Evolutionary conservation across 37 sponge, comb jelly and placozoan species (phyloP).

Genomic region (Chondrosia reniformis): DNA sequence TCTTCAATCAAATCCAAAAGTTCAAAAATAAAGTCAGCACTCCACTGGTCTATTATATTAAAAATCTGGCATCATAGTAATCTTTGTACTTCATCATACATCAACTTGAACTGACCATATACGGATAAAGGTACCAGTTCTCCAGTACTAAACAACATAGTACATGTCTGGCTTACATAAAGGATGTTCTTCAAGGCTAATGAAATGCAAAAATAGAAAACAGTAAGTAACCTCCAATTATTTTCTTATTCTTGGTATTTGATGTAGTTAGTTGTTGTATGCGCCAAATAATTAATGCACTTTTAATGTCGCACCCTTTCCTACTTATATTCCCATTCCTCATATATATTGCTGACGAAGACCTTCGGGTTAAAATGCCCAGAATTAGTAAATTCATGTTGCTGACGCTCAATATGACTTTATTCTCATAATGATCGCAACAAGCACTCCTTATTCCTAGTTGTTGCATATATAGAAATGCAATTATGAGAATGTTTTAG

Average conservation of each 20-base stretch:
- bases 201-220: neutral
- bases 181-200: slow-evolving; percentile 64
- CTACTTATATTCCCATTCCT: neutral
- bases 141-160: slow-evolving; percentile 81
- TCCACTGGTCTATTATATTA: slow-evolving; percentile 61
- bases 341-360: too few species aligned
- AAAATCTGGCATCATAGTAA: too few species aligned
- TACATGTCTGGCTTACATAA: slow-evolving; percentile 65
- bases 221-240: neutral
- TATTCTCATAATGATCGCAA: too few species aligned
- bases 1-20: slow-evolving; percentile 73
- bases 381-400: too few species aligned
- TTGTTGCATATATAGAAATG: too few species aligned
- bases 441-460: too few species aligned
- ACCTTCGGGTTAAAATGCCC: too few species aligned
- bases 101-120: slow-evolving; percentile 61
- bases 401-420: too few species aligned
- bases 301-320: neutral
- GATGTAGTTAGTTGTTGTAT: too few species aligned
- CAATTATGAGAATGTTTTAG: neutral
- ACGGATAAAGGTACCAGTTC: slow-evolving; percentile 67
- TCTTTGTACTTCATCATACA: neutral
- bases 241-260: too few species aligned
- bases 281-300: neutral
- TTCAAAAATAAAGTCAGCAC: slow-evolving; percentile 55